Evolutionary conservation across 2,888 invertebrate genomes (phyloP), one percentile per base, ranked within the genome.

Genomic region (Drosophila austrosaltans): DNA sequence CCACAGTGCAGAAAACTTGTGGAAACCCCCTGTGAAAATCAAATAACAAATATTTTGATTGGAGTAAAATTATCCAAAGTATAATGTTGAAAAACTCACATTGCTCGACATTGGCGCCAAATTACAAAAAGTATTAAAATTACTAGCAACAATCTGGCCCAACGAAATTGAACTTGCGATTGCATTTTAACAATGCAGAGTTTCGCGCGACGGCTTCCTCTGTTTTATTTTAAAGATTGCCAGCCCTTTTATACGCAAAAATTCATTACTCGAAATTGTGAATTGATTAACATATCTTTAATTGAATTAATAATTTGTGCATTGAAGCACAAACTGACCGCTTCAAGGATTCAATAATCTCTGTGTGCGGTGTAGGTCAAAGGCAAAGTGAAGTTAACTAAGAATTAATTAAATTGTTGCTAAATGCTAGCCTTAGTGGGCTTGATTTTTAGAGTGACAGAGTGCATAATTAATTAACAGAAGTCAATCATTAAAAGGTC

Each of bases 371-470:
- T 57, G 12, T 57, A 22, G 57, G 57, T 57, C 57, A 57, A 57
- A 22, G 56, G 20, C 56, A 36, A 57, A 20, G 56, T 16, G 10
- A 57, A 57, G 57, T 39, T 22, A 22, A 4, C 57, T 22, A 57
- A n/a, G n/a, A 36, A 48, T 10, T 22, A 73, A 77, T 79, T 66
- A 22, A 25, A 75, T 82, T 63, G 12, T 71, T 76, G 75, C 72
- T 36, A 73, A 79, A 79, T 7, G 22, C 10, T 10, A 10, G 3
- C 6, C 22, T 32, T 8, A 36, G n/a, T 39, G 30, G 10, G 64
- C 6, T 1, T 1, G 5, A 8, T 61, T 61, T 39, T 53, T 7
- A 28, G 66, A 80, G 48, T 69, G 80, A 68, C 82, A 79, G 53
- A 22, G 12, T 0, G 12, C 39, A 56, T 66, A 79, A 79, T 81